A percentile compares a stretch with the other conserved stretches of the same genome.
Evolutionary conservation across 2,113 vertebrate genomes (phyloP).

Genomic region (Melanerpes aurifrons): DNA sequence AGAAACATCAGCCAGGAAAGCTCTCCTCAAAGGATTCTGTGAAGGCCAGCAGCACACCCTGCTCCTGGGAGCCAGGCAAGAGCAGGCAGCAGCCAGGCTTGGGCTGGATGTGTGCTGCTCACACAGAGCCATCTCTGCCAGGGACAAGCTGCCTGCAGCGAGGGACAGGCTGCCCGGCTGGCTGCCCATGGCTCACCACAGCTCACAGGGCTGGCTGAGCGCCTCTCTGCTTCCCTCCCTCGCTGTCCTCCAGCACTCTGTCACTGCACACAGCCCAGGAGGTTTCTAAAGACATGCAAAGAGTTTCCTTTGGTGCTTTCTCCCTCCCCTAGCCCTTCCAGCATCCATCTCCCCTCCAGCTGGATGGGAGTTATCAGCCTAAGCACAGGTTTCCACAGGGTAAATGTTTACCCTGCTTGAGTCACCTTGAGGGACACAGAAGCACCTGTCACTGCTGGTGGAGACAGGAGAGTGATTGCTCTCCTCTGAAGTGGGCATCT

Average conservation of each 20-base stretch:
- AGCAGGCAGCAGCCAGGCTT: not conserved
- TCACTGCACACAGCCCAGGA: not conserved
- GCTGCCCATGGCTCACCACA: not conserved
- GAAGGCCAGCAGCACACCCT: not conserved
- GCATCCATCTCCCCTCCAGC: not conserved
- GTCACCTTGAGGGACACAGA: not conserved
- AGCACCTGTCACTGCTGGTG: not conserved
- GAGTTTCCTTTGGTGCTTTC: not conserved
- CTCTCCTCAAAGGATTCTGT: accelerated
- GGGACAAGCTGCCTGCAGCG: not conserved
- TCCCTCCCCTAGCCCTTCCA: not conserved
- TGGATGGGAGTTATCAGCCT: not conserved
- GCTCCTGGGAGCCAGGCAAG: not conserved
- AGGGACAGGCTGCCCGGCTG: not conserved
- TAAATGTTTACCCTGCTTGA: not conserved
- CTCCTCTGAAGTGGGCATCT: not conserved
- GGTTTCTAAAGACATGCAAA: not conserved
- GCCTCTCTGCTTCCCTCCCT: not conserved
- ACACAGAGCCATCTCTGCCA: not conserved
- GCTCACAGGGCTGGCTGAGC: not conserved
- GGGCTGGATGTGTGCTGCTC: not conserved
- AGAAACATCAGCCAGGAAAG: not conserved
- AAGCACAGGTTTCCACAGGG: not conserved
- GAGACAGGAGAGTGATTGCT: not conserved
- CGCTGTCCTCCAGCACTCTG: not conserved